These are phyloP conservation scores for Ophion obscuratus DNA, from an alignment of 2,888 invertebrate genomes.

Conservation along the genomic window DNA sequence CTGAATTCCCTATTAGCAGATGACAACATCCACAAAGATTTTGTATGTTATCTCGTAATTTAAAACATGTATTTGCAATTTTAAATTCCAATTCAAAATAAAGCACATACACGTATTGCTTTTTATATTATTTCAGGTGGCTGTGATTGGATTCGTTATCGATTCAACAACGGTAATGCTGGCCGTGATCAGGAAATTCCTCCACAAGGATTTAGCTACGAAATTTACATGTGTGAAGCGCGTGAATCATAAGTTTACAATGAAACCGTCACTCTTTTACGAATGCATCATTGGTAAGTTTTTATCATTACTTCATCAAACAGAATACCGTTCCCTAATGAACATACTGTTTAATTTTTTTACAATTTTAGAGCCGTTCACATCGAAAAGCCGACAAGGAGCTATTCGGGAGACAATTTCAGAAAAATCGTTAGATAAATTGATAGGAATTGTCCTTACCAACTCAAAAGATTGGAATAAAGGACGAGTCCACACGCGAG, in stretches of 20 bases:
- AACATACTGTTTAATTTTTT: background rate
- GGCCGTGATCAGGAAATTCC: background rate
- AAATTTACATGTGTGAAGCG: background rate
- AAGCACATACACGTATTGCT: background rate
- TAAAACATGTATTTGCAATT: background rate
- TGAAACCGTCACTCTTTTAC: background rate
- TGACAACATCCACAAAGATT: background rate
- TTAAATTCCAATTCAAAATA: too few relatives aligned
- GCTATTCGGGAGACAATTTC: background rate
- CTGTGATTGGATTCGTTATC: background rate
- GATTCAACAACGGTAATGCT: background rate
- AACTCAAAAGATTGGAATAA: background rate
- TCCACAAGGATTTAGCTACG: background rate
- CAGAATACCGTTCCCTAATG: background rate
- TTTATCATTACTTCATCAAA: background rate
- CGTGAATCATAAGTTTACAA: background rate
- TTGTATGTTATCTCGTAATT: background rate
- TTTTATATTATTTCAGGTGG: background rate
- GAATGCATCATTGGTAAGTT: background rate
- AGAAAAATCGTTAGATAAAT: background rate
- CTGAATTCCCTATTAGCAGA: background rate
- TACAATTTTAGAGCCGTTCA: background rate
- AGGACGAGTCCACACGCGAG: background rate
- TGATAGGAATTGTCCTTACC: background rate
- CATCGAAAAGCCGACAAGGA: background rate